Evolutionary conservation across 2,797 vertebrate species (phyloP).

Genomic region (Caiman crocodilus): DNA sequence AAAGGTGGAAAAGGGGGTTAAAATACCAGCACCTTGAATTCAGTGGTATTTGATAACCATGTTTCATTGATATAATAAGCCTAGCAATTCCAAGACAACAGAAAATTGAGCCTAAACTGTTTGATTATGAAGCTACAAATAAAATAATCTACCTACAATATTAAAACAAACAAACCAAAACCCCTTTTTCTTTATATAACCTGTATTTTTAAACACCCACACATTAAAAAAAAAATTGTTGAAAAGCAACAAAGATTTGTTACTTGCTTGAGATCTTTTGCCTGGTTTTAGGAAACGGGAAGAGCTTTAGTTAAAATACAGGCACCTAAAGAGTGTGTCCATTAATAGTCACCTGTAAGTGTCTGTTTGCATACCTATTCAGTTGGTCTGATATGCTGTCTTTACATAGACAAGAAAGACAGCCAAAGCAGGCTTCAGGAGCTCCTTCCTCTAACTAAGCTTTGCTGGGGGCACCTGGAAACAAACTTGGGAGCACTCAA

Average conservation of each 20-base stretch:
- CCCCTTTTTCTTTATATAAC: not conserved
- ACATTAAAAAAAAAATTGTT: not conserved
- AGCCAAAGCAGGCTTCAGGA: not conserved
- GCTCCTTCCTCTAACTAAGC: not conserved
- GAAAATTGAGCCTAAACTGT: not conserved
- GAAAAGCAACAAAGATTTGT: not conserved
- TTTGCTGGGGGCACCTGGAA: fast-evolving
- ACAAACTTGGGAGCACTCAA: not conserved
- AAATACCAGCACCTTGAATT: not conserved
- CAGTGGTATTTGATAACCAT: not conserved
- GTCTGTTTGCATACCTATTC: not conserved
- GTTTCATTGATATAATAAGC: not conserved
- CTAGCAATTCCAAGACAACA: not conserved
- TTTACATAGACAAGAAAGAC: not conserved
- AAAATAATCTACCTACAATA: not conserved
- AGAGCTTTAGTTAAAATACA: not conserved
- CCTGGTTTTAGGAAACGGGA: not conserved
- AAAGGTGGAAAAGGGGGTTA: too few relatives aligned
- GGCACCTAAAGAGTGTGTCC: not conserved
- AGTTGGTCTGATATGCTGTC: not conserved
- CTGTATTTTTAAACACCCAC: not conserved
- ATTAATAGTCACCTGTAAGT: not conserved
- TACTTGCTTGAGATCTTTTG: not conserved
- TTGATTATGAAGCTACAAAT: not conserved
- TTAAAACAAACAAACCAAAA: not conserved